Base-by-base conservation (phyloP, 2,113 vertebrate genomes). In the Coturnix japonica region DNA sequence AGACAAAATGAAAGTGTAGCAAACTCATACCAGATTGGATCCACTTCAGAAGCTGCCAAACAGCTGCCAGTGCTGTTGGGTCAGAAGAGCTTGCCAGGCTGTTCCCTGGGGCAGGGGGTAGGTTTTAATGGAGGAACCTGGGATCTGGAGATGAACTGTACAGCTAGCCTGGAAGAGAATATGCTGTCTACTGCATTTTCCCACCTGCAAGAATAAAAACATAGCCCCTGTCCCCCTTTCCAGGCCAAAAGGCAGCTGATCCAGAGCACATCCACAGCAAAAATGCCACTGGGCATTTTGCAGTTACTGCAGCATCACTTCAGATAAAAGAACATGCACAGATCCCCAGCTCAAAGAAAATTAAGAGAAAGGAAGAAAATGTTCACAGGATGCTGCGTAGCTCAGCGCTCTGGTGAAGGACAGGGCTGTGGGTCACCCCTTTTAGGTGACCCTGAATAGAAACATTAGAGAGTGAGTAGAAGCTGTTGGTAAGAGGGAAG, bases 1-100 rank as follows among this genome's bases (percentile, higher is more conserved):
- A 96, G 94, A 94, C 95, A 92, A 96, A 96, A 96, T 91, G 95
- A 95, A 97, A 97, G 95, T 95, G 92, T 93, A 97, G 95, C 95
- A 97, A 97, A 97, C 95, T 95, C 96, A 96, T 97, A 96, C 94
- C 94, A 94, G 95, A 97, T 96, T 96, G 96, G 96, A 96, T 96
- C 77, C 92, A 95, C 95, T 93, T 95, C 94, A 94, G 90, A 96
- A 96, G 89, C 95, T 96, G 96, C 96, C 96, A 96, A 96, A 94
- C 96, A 97, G 96, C 96, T 97, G 96, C 95, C 96, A 96, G 74
- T 92, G 85, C 89, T 97, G 93, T 92, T 1, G 76, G 94, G 93
- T 96, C 93, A 94, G 92, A 90, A 94, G 85, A 93, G 84, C 86
- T 89, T 93, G 96, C 96, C 96, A 97, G 95, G 87, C 81, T 83